Evolutionary conservation across 1,140 invertebrate species (phyloP), one percentile per base, ranked within the genome.

Genomic region (Musca vetustissima): DNA sequence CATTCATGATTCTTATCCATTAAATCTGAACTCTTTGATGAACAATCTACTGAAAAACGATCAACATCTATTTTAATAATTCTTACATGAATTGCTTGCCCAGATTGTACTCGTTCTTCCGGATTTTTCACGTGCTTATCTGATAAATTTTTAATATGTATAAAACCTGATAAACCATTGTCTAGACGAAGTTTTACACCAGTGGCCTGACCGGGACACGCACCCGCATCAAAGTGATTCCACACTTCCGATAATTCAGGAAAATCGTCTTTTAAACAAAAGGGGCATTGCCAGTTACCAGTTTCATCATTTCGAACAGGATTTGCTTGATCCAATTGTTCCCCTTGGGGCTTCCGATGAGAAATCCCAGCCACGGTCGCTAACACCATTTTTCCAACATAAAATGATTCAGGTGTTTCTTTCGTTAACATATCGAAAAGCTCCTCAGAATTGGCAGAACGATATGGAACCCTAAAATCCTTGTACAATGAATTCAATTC

Each of bases 191-290:
- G 85, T 68, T 92, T 88, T 0, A 99, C 91, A 1, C 98, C 98
- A 0, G 93, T 93, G 1, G 97, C 94, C 83, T 96, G 93, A 0
- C 98, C 98, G 0, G 94, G 96, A 85, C 98, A 99, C 21, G 92
- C 90, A 36, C 93, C 93, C 49, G 94, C 92, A 84, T 98, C 97
- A 85, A 98, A 98, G 84, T 99, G 97, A 85, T 96, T 96, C 97
- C 97, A 98, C 4, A 98, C 94, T 84, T 99, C 96, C 47, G 93
- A 95, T 1, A 98, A 85, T 79, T 98, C 96, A 0, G 93, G 92
- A 75, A 98, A 98, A 78, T 96, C 92, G 82, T 95, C 96, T 77
- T 96, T 97, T 70, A 93, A 84, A 86, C 98, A 99, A 81, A 98
- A 98, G 0, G 96, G 96, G 86, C 98, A 99, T 78, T 96, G 93